These are phyloP conservation scores for Drosophila suzukii DNA, from an alignment of 1,140 invertebrate genomes.

Conservation along the genomic window DNA sequence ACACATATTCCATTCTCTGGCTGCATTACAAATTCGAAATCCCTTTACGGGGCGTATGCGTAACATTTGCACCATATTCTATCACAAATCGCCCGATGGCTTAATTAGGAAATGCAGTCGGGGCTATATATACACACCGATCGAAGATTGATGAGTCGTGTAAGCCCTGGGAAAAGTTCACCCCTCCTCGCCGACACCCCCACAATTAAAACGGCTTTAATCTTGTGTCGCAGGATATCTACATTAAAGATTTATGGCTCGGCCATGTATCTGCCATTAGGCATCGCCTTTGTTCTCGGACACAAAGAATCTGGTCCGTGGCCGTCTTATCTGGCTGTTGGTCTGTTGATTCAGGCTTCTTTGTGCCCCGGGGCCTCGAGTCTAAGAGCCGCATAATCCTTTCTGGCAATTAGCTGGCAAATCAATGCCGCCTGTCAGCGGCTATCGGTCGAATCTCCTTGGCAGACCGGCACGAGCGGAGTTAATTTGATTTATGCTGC, in stretches of 20 bases:
- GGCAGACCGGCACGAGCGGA: slow-evolving; percentile 5
- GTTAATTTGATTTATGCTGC: slow-evolving; percentile 57
- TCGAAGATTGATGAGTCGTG: slow-evolving; percentile 24
- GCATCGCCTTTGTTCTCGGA: slow-evolving; percentile 35
- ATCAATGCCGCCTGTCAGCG: slow-evolving; percentile 50
- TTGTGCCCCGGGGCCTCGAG: slow-evolving; percentile 23
- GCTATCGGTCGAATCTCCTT: slow-evolving; percentile 29
- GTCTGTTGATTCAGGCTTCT: slow-evolving; percentile 45
- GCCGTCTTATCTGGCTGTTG: slow-evolving; percentile 46
- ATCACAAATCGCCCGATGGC: slow-evolving; percentile 5
- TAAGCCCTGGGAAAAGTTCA: background rate
- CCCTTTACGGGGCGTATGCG: slow-evolving; percentile 1
- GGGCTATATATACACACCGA: background rate
- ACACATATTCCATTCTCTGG: background rate
- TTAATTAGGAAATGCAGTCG: slow-evolving; percentile 33
- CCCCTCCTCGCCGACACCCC: background rate
- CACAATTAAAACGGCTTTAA: slow-evolving; percentile 30
- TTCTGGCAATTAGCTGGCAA: slow-evolving; percentile 58
- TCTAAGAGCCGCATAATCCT: slow-evolving; percentile 52
- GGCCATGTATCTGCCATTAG: slow-evolving; percentile 44
- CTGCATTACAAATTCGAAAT: slow-evolving; percentile 16
- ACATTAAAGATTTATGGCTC: slow-evolving; percentile 40
- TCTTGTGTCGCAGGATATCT: slow-evolving; percentile 4
- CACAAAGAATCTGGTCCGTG: slow-evolving; percentile 29
- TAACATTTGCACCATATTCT: slow-evolving; percentile 16